Evolutionary conservation across 2,888 invertebrate genomes (phyloP).

Genomic region (Nysson spinosus): DNA sequence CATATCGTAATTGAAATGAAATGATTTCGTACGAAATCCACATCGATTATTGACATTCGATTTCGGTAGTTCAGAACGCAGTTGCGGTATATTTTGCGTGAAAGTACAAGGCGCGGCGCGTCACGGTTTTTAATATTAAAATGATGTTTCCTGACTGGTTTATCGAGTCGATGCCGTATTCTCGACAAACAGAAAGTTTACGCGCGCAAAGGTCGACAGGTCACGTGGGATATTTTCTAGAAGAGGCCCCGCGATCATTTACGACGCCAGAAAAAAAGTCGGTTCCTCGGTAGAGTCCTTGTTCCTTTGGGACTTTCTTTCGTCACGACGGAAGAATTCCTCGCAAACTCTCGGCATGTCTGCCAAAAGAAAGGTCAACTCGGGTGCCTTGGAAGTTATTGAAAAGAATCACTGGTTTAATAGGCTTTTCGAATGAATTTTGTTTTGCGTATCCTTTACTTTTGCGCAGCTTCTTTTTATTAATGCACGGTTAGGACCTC

Average conservation of each 20-base stretch:
- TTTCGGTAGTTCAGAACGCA: not conserved
- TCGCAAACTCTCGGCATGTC: conserved; percentile 3
- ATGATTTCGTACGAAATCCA: not conserved
- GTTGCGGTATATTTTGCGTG: not conserved
- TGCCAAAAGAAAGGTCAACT: conserved; percentile 5
- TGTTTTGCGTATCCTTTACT: too few relatives aligned
- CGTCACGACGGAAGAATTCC: conserved; percentile 25
- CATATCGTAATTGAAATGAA: not conserved
- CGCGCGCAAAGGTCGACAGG: conserved; percentile 43
- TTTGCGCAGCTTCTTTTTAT: not conserved
- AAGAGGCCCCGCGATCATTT: conserved; percentile 14
- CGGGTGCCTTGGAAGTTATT: conserved; percentile 18
- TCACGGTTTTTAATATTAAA: not conserved
- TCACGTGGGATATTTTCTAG: conserved; percentile 35
- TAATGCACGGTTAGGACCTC: too few relatives aligned
- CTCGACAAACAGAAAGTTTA: conserved; percentile 37
- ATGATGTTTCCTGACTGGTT: conserved; percentile 10
- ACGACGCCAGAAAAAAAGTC: not conserved
- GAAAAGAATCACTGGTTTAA: not conserved
- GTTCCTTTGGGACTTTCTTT: conserved; percentile 15
- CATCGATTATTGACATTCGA: not conserved
- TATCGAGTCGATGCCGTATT: conserved; percentile 7
- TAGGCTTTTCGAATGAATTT: too few relatives aligned
- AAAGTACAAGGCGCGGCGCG: too few relatives aligned
- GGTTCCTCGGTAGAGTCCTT: conserved; percentile 4